Evolutionary conservation across 1,140 invertebrate species (phyloP), one percentile per base, ranked within the genome.

Genomic region (Aricia agestis): DNA sequence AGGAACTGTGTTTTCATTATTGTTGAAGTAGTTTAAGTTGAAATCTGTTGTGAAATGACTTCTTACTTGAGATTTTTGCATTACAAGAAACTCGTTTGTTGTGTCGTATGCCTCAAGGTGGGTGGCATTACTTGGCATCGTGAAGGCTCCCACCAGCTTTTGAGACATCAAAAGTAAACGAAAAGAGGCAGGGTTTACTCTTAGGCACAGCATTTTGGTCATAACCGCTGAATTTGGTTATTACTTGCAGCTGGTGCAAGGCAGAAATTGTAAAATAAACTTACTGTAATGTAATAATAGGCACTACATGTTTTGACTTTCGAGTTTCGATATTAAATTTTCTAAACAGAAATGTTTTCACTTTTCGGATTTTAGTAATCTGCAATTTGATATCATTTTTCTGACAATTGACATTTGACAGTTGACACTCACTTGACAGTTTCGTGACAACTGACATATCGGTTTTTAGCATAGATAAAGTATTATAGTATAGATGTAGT

Each of bases 11-110:
- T 72, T 76, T 6, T 81, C 78, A 17, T 65, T 67, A 69, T 77
- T 78, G 71, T 76, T 79, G 19, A 77, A 86, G 66, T 79, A 74
- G 63, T 76, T 77, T 45, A 81, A 75, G 18, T 70, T 75, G 18
- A 74, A 69, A 71, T 74, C 76, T n/a, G 78, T 76, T 3, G 73
- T 70, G 65, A 73, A 71, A 59, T 73, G 76, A 68, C 71, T 79
- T 78, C 68, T 75, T n/a, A 70, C 59, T 68, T 72, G 81, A 11
- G 17, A 61, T 71, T 75, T 78, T 66, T 76, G 67, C 58, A 70
- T 76, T 72, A 79, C 74, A 32, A 81, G 69, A 17, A 82, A 68
- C 3, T 84, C 81, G 69, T 72, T 76, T 3, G 77, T 76, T 68
- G 86, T 66, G 68, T 71, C 72, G 67, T 71, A 45, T 32, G 71